Evolutionary conservation across 2,888 invertebrate genomes (phyloP).

Genomic region (Amphimallon solstitiale): DNA sequence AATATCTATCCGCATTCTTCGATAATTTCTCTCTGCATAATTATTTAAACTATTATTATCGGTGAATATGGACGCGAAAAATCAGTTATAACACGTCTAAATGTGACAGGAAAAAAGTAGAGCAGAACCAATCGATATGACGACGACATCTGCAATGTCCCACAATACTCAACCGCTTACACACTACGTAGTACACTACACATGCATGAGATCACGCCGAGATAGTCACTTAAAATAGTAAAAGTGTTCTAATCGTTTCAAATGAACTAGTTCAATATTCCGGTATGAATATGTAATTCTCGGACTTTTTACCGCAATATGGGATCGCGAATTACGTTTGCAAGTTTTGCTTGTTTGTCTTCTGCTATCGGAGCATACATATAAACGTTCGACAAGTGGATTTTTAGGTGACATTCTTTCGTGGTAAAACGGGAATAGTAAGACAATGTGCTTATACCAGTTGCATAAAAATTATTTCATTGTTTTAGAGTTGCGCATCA

Average conservation of each 20-base stretch:
- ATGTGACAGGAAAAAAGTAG: constrained; percentile 9
- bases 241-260: constrained; percentile 34
- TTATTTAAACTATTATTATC: no score
- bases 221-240: constrained; percentile 2
- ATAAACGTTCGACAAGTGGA: constrained; percentile 25
- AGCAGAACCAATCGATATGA: constrained; percentile 18
- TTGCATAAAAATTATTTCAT: constrained; percentile 32
- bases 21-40: neutral
- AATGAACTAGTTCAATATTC: constrained; percentile 38
- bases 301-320: constrained; percentile 17
- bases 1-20: neutral
- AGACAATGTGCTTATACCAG: constrained; percentile 23
- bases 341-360: constrained; percentile 27
- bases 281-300: constrained; percentile 28
- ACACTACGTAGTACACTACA: no score
- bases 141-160: constrained; percentile 2
- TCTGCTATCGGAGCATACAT: neutral
- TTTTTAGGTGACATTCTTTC: constrained; percentile 39
- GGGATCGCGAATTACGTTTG: constrained; percentile 13
- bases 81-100: no score
- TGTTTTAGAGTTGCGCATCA: no score
- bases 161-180: neutral
- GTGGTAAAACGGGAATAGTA: constrained; percentile 43
- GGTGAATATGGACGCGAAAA: no score
- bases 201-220: no score